A percentile compares a stretch with the other conserved stretches of the same genome.
These are phyloP conservation scores for Prosapia bicincta DNA, from an alignment of 2,888 invertebrate genomes.

Conservation along the genomic window DNA sequence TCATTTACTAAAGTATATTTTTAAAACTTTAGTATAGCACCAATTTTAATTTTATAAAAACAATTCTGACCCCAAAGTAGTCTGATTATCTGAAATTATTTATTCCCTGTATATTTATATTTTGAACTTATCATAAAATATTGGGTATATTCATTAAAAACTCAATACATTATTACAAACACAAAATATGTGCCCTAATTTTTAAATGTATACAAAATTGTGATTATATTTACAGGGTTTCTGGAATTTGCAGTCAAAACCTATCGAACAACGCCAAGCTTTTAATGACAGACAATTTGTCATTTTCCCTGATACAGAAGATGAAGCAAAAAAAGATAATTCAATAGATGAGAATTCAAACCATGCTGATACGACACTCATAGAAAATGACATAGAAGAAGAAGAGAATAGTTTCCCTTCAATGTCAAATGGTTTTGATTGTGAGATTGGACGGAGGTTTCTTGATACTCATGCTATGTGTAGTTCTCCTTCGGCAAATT, in stretches of 20 bases:
- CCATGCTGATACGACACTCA: slow-evolving; percentile 13
- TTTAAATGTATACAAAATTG: no score
- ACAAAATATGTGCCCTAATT: no score
- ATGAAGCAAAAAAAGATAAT: slow-evolving; percentile 42
- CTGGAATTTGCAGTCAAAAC: slow-evolving; percentile 30
- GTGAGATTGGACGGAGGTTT: slow-evolving; percentile 47
- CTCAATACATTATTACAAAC: no score
- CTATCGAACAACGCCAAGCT: slow-evolving; percentile 1
- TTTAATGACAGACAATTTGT: slow-evolving; percentile 52
- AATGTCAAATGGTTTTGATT: slow-evolving; percentile 42
- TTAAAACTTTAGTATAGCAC: no score
- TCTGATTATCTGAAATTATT: no score
- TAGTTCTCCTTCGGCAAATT: slow-evolving; percentile 65
- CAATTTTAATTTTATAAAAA: no score
- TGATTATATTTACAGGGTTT: slow-evolving; percentile 25
- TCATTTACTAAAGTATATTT: no score
- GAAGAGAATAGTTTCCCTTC: slow-evolving; percentile 18
- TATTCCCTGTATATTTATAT: no score
- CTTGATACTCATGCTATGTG: slow-evolving; percentile 50
- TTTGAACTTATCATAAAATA: no score
- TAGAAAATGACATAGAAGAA: slow-evolving; percentile 21
- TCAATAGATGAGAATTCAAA: slow-evolving; percentile 38
- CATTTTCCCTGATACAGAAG: slow-evolving; percentile 56
- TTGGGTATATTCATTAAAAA: no score
- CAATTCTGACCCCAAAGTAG: no score